Evolutionary conservation across 2,113 vertebrate genomes (phyloP).

Genomic region (Laticauda laticaudata): DNA sequence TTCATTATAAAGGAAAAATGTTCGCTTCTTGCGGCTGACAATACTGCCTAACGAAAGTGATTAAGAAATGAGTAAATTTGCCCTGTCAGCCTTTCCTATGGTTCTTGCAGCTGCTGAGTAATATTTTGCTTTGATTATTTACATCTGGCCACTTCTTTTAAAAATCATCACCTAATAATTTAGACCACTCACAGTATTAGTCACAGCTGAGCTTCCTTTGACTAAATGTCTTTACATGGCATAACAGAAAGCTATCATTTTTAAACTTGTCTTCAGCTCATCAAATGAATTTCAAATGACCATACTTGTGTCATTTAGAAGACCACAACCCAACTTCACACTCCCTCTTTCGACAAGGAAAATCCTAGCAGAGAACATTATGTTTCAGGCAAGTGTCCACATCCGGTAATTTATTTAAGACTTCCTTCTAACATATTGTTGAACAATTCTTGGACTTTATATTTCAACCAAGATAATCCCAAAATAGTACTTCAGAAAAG

Average conservation of each 20-base stretch:
- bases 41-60: conserved; percentile 70
- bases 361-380: not conserved
- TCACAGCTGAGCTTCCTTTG: conserved; percentile 62
- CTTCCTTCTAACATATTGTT: conserved; percentile 3
- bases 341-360: not conserved
- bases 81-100: conserved; percentile 72
- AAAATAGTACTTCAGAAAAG: conserved; percentile 9
- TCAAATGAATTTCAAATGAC: conserved; percentile 22
- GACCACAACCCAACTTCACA: not conserved
- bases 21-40: conserved; percentile 71
- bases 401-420: conserved; percentile 29
- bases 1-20: conserved; percentile 68
- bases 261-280: conserved; percentile 41
- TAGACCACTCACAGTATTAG: conserved; percentile 62
- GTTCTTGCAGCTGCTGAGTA: conserved; percentile 75
- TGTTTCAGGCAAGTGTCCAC: conserved; percentile 31
- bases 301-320: conserved; percentile 32
- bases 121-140: conserved; percentile 71
- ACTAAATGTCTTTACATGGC: conserved; percentile 55
- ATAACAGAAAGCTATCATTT: conserved; percentile 48
- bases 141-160: conserved; percentile 74
- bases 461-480: not conserved
- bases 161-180: conserved; percentile 74
- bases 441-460: conserved; percentile 11
- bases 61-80: conserved; percentile 74